Base-by-base conservation (phyloP, 2,113 vertebrate species). In the Siniperca chuatsi region DNA sequence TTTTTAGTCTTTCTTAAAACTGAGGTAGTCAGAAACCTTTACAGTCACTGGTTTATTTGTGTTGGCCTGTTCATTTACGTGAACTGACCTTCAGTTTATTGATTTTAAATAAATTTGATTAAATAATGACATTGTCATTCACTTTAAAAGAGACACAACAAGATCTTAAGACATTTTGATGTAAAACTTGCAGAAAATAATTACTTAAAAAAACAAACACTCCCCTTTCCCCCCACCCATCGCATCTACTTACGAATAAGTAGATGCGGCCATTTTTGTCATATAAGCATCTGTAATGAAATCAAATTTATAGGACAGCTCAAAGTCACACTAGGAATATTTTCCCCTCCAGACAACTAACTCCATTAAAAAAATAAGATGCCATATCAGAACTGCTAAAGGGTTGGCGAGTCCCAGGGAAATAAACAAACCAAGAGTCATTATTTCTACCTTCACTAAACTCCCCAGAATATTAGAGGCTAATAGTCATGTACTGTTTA, bases 381-480 rank as follows among this genome's bases (percentile, higher is more conserved):
- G 61, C 62, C 20, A 20, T 15, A 81, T 61, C 2, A 21, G 9
- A 86, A 69, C 54, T 48, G 37, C 72, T n/a, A 15, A 73, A 33
- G 15, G n/a, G 33, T 23, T 58, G 44, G 58, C 5, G 33, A 48
- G 37, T 70, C 15, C 44, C 55, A 60, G 35, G 46, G 42, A 81
- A 75, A 61, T 65, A 84, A 75, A 7, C 37, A 40, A 77, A 78
- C 1, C 40, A 40, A 20, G 1, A 79, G 37, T 83, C 7, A 55
- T 85, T 79, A 87, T 76, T 67, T 84, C 62, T 12, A 21, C 50
- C 40, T 42, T 48, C 23, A 29, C 16, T 42, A 37, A 75, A 60
- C 15, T 82, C 69, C 18, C 2, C 10, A 76, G 60, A 82, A 75
- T 83, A 73, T 84, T 84, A 65, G 10, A 79, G 8, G 8, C 62